Evolutionary conservation across 2,797 vertebrate species (phyloP).

Genomic region (Orientallactaga sibirica): DNA sequence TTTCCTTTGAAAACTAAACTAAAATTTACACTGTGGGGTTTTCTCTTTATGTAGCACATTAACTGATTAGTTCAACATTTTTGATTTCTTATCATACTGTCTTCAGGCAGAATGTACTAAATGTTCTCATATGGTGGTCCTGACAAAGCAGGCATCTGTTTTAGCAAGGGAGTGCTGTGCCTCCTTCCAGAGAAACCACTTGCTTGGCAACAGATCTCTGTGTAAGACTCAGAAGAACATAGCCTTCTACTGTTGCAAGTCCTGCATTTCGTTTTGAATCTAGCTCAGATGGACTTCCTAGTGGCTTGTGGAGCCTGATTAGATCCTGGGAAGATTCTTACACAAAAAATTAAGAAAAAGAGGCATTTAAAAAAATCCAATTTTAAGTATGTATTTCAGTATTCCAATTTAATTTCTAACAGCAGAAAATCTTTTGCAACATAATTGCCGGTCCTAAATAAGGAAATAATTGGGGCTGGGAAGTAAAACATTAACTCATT

Average conservation of each 20-base stretch:
- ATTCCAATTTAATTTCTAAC: conserved; percentile 16
- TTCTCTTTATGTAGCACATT: conserved; percentile 16
- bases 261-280: background rate
- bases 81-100: background rate
- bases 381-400: background rate
- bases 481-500: conserved; percentile 54
- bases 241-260: background rate
- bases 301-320: background rate
- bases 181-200: conserved; percentile 53
- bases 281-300: background rate
- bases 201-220: conserved; percentile 1
- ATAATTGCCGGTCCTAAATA: conserved; percentile 29
- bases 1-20: conserved; percentile 30
- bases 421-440: conserved; percentile 30
- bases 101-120: background rate
- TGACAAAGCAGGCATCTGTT: conserved; percentile 41
- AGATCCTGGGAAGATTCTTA: background rate
- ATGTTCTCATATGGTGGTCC: background rate
- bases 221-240: background rate
- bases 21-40: background rate
- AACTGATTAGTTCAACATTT: background rate
- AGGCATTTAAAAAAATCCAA: background rate
- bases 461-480: conserved; percentile 20
- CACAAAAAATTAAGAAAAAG: background rate
- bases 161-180: background rate